Conservation (phyloP, 2,888 invertebrate genomes). For the Onthophagus sagittarius region DNA sequence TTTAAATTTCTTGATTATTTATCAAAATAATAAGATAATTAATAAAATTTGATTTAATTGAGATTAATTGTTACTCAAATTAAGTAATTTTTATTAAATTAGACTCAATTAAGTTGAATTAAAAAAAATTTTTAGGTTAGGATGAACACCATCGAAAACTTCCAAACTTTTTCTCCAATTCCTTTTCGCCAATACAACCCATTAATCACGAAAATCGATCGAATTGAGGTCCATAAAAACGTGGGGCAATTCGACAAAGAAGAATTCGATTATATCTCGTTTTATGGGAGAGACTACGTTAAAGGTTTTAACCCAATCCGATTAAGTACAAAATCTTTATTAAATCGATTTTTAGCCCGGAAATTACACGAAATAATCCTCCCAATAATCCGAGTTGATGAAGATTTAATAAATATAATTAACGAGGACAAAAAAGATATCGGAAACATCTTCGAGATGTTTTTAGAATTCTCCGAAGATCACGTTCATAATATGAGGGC, state of each 20-base stretch:
- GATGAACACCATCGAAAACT: slow-evolving; percentile 88
- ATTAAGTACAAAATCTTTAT: no score
- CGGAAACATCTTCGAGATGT: slow-evolving; percentile 65
- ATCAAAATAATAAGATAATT: no score
- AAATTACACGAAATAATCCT: slow-evolving; percentile 56
- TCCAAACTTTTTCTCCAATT: slow-evolving; percentile 89
- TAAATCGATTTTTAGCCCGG: slow-evolving; percentile 59
- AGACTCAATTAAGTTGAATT: no score
- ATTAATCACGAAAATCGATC: slow-evolving; percentile 48
- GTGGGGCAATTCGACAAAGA: slow-evolving; percentile 76
- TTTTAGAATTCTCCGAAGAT: slow-evolving; percentile 58
- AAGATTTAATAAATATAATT: slow-evolving; percentile 58
- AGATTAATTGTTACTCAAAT: no score
- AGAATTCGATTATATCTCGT: slow-evolving; percentile 69
- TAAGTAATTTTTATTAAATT: no score
- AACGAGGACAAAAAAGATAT: slow-evolving; percentile 46
- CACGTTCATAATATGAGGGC: slow-evolving; percentile 69
- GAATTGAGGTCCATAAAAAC: slow-evolving; percentile 67
- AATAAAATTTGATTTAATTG: no score
- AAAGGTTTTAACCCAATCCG: no score
- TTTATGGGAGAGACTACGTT: slow-evolving; percentile 81
- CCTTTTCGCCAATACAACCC: slow-evolving; percentile 88
- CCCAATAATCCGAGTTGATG: slow-evolving; percentile 61
- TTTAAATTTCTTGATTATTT: not conserved
- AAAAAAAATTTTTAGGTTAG: slow-evolving; percentile 72